Conservation (phyloP, 2,113 vertebrate species). For the Pampusana beccarii region DNA sequence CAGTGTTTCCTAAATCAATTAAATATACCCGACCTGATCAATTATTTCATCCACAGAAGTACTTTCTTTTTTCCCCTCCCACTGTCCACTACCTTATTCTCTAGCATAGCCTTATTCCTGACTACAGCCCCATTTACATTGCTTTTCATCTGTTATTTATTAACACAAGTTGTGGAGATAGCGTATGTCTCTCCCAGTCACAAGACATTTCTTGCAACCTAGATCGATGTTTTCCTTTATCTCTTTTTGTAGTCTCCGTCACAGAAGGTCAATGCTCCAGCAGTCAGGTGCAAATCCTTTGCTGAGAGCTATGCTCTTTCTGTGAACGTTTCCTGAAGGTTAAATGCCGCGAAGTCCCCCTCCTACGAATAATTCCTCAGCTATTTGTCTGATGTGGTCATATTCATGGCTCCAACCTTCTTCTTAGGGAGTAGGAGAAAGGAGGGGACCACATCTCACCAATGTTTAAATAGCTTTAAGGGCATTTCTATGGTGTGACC, state of each 20-base stretch:
- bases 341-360: not conserved
- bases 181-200: not conserved
- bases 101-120: not conserved
- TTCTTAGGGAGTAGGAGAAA: not conserved
- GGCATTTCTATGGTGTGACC: not conserved
- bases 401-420: not conserved
- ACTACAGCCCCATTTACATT: not conserved
- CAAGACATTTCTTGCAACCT: not conserved
- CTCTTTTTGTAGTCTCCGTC: not conserved
- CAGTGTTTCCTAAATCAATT: not conserved
- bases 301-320: not conserved
- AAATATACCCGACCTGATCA: not conserved
- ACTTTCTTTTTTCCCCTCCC: rapidly evolving
- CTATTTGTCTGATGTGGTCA: not conserved
- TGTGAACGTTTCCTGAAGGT: not conserved
- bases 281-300: not conserved
- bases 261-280: not conserved
- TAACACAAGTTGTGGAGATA: not conserved
- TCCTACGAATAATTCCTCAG: not conserved
- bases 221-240: not conserved
- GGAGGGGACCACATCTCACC: not conserved
- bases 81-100: not conserved
- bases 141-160: not conserved
- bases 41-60: not conserved
- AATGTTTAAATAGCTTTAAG: not conserved